phyloP scores from a whole-genome alignment of 2,113 vertebrate species.

The Tragelaphus buxtoni region DNA sequence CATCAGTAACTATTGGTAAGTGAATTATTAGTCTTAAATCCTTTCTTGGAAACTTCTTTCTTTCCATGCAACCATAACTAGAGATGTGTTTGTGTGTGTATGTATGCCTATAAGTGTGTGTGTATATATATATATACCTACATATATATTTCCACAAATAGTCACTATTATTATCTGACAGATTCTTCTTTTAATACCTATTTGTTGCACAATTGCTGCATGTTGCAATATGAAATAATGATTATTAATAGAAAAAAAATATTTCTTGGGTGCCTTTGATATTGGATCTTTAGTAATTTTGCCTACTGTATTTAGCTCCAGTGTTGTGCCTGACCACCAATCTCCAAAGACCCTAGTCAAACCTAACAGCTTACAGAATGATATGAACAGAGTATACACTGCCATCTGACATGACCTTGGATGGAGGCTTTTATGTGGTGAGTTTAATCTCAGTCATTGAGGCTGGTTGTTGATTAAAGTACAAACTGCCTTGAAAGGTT shows the following conservation, averaged over 20 bases:
- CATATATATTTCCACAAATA: neutral
- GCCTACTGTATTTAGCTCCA: neutral
- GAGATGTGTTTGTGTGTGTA: neutral
- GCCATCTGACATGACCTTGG: neutral
- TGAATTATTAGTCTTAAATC: conserved; percentile 52
- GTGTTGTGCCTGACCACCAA: neutral
- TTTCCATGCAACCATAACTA: neutral
- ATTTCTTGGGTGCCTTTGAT: neutral
- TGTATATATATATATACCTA: neutral
- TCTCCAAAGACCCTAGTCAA: neutral
- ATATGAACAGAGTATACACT: neutral
- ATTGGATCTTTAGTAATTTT: neutral
- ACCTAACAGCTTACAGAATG: neutral
- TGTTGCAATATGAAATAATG: neutral
- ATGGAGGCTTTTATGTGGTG: neutral
- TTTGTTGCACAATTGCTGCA: neutral
- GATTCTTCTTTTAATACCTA: neutral
- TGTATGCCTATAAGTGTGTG: neutral
- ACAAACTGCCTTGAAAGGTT: neutral
- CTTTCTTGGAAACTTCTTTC: conserved; percentile 31
- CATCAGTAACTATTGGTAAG: conserved; percentile 38
- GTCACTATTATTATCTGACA: neutral
- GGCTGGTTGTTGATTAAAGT: neutral
- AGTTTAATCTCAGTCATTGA: neutral
- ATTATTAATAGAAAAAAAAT: neutral